A percentile compares a stretch with the other conserved stretches of the same genome.
These are phyloP conservation scores for Cebus imitator DNA, from an alignment of 2,113 vertebrate genomes.

Conservation along the genomic window DNA sequence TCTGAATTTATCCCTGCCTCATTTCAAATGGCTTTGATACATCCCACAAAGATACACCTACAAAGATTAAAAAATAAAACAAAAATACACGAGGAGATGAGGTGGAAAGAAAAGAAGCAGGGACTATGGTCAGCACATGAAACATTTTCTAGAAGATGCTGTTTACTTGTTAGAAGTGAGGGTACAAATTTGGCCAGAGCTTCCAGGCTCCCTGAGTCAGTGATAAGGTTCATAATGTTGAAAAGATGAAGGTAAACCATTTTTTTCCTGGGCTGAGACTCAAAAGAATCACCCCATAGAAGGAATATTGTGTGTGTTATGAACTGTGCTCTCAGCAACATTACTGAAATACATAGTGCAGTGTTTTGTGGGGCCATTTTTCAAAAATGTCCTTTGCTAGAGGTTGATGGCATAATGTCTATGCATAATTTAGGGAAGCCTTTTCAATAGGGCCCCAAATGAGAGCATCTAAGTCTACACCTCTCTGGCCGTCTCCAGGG, in stretches of 20 bases:
- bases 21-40: neutral
- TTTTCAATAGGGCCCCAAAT: constrained; percentile 21
- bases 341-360: neutral
- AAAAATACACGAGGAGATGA: neutral
- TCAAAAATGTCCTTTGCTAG: neutral
- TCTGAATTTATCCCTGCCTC: neutral
- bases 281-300: neutral
- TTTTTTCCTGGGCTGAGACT: neutral
- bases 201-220: neutral
- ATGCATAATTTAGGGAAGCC: constrained; percentile 53
- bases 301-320: neutral
- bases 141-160: neutral
- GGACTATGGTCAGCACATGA: neutral
- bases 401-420: neutral
- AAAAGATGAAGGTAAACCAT: neutral
- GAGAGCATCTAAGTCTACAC: neutral
- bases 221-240: neutral
- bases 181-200: neutral
- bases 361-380: neutral
- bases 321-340: neutral
- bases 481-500: neutral
- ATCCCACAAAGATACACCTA: neutral
- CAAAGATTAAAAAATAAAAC: neutral
- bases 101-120: neutral
- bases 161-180: neutral